phyloP scores from a whole-genome alignment of 37 sponge, comb jelly and placozoan species.

The Geodia barretti region DNA sequence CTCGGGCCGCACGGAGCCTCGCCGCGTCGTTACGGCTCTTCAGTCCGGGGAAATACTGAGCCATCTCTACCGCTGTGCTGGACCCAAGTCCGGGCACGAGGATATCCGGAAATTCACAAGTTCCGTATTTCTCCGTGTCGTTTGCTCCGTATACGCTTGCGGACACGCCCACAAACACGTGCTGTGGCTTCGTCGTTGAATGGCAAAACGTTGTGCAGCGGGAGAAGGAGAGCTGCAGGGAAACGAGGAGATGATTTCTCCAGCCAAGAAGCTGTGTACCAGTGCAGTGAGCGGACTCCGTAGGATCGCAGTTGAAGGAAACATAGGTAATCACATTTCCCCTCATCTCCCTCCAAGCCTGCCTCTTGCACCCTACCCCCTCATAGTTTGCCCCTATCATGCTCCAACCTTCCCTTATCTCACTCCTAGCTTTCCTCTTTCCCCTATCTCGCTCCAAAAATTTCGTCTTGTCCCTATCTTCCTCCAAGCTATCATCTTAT shows the following conservation, averaged over 20 bases:
- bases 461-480: no score
- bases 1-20: constrained; percentile 63
- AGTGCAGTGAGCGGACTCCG: constrained; percentile 14
- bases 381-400: not conserved
- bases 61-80: not conserved
- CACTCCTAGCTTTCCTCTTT: no score
- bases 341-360: no score
- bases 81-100: no score
- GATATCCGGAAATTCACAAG: no score
- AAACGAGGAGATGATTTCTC: constrained; percentile 13
- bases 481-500: no score
- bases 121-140: no score
- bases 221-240: not conserved
- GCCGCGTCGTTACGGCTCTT: constrained; percentile 70
- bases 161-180: constrained; percentile 1
- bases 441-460: no score
- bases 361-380: not conserved
- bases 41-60: constrained; percentile 36
- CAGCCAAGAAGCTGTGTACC: constrained; percentile 35
- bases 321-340: constrained; percentile 37
- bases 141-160: not conserved
- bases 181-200: not conserved
- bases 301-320: constrained; percentile 57
- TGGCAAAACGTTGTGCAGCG: not conserved
- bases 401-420: no score